phyloP scores from a whole-genome alignment of 2,888 invertebrate species.

The Acanthosepion pharaonis region DNA sequence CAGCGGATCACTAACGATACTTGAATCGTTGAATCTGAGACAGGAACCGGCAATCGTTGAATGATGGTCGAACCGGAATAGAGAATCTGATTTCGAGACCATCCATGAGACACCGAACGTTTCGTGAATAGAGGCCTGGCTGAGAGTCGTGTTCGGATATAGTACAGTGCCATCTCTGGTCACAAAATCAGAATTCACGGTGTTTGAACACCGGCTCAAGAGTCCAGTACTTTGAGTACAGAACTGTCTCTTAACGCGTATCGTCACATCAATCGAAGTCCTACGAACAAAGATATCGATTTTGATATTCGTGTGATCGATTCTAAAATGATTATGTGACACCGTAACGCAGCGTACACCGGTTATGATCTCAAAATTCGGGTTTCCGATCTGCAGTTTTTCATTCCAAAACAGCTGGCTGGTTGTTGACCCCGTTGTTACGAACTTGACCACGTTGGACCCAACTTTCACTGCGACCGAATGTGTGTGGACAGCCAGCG shows the following conservation, averaged over 20 bases:
- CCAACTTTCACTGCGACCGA: constrained; percentile 53
- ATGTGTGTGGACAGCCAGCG: constrained; percentile 52
- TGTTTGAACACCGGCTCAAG: constrained; percentile 56
- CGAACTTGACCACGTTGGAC: constrained; percentile 51
- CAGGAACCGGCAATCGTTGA: constrained; percentile 54
- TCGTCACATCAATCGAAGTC: constrained; percentile 51
- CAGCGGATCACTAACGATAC: constrained; percentile 52
- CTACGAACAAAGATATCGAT: constrained; percentile 54
- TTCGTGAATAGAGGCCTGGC: constrained; percentile 53
- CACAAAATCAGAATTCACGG: constrained; percentile 55
- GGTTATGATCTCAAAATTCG: constrained; percentile 48
- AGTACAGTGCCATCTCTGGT: constrained; percentile 52
- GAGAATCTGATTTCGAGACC: constrained; percentile 51
- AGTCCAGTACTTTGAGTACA: constrained; percentile 55
- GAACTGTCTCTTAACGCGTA: constrained; percentile 49
- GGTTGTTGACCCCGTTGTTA: constrained; percentile 50
- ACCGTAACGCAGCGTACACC: constrained; percentile 50
- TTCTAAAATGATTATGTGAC: constrained; percentile 52
- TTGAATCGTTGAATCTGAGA: constrained; percentile 52
- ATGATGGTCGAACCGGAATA: constrained; percentile 49
- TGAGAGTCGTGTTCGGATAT: constrained; percentile 49
- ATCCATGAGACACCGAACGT: constrained; percentile 57
- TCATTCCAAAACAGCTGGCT: constrained; percentile 52
- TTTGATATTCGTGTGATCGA: constrained; percentile 51
- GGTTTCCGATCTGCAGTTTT: constrained; percentile 50